Base-by-base conservation (phyloP, 2,797 vertebrate genomes). In the Eulemur mongoz region DNA sequence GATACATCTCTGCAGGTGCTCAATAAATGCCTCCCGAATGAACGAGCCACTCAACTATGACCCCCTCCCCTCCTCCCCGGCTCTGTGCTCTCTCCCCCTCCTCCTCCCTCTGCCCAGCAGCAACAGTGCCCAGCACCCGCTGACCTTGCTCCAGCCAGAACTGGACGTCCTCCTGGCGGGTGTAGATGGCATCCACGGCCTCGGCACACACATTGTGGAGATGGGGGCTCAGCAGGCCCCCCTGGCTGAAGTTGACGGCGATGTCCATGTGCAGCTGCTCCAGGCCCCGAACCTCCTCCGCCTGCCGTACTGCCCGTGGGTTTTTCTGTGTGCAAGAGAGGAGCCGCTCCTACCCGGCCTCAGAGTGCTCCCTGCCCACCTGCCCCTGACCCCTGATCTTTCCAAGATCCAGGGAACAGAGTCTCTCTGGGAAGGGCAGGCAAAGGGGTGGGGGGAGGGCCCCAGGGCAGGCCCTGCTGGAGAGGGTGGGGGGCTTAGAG, bases 131-230 rank as follows among this genome's bases (percentile, higher is more conserved):
- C 13, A 14, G 48, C 38, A n/a, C 67, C 0, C 0, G 72, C 95
- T 87, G 70, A 99, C 99, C 99, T 99, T 98, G 99, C 96, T 99
- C 99, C 98, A 99, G 98, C 99, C 99, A 99, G 98, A 99, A 99
- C 96, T 98, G 99, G 97, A 99, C 99, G 13, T 99, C 99, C 2
- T 99, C 99, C 97, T 99, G 99, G 1, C 99, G 99, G 30, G 99
- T 99, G 97, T 99, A 99, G 91, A 99, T 98, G 50, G 99, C 99
- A 67, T 99, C 99, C 0, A 52, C 98, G 43, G 99, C 99, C 97
- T 99, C 99, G 0, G 99, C 99, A 35, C 99, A 99, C 96, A 99
- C 99, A 32, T 99, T 99, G 98, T 98, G 99, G 96, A 99, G 98
- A 97, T 99, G 99, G 78, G 99, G 97, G 97, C 99, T 99, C 95